These are phyloP conservation scores for Anarrhichthys ocellatus DNA, from an alignment of 2,113 vertebrate species.

Conservation along the genomic window DNA sequence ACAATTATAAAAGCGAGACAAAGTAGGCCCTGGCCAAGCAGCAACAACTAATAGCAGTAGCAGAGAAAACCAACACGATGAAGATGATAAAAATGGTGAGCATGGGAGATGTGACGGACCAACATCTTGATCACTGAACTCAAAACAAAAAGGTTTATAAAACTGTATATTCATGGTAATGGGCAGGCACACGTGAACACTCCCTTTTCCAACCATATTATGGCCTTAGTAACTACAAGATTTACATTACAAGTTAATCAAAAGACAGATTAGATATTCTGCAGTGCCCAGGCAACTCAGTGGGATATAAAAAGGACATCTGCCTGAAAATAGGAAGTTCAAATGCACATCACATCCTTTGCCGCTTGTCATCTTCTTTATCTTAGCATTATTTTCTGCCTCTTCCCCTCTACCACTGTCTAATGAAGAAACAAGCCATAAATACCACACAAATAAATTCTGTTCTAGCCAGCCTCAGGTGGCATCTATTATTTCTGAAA, in stretches of 20 bases:
- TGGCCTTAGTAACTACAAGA: not conserved
- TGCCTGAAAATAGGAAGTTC: too few relatives aligned
- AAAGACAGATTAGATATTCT: not conserved
- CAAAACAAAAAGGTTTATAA: not conserved
- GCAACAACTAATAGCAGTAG: not conserved
- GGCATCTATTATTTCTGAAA: not conserved
- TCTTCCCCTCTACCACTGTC: not conserved
- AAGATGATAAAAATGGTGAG: conserved; percentile 5
- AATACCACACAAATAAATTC: not conserved
- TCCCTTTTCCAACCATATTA: not conserved
- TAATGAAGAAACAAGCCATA: not conserved
- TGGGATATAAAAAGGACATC: too few relatives aligned
- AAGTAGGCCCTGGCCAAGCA: conserved; percentile 17
- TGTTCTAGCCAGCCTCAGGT: too few relatives aligned
- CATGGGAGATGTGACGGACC: not conserved
- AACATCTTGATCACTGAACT: not conserved
- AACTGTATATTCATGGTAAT: not conserved
- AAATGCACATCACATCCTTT: not conserved
- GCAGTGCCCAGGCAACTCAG: too few relatives aligned
- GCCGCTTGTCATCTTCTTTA: not conserved
- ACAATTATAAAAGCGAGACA: conserved; percentile 33
- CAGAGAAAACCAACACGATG: conserved; percentile 13
- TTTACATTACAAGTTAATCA: not conserved
- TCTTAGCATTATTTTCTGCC: not conserved
- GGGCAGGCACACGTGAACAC: conserved; percentile 8